Evolutionary conservation across 2,888 invertebrate genomes (phyloP).

Genomic region (Sclerodermus sp.): DNA sequence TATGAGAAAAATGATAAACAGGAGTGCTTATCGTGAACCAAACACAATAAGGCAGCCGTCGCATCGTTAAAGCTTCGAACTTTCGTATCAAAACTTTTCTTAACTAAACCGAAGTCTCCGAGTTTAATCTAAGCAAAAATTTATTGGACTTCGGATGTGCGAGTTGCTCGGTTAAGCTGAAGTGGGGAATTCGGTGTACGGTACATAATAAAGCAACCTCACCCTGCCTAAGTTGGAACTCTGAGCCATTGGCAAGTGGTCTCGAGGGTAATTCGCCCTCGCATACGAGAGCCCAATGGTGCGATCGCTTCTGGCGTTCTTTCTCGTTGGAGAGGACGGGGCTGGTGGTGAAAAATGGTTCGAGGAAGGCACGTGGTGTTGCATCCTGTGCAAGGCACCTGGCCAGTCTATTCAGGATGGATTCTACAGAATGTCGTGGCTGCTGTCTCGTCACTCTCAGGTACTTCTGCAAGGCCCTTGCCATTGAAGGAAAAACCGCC

Average conservation of each 20-base stretch:
- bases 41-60: neutral
- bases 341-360: slow-evolving; percentile 85
- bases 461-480: slow-evolving; percentile 94
- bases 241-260: slow-evolving; percentile 78
- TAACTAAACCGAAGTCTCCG: slow-evolving; percentile 84
- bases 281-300: slow-evolving; percentile 95
- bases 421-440: slow-evolving; percentile 92
- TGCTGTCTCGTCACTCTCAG: slow-evolving; percentile 94
- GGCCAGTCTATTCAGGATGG: slow-evolving; percentile 87
- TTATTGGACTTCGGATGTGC: slow-evolving; percentile 95
- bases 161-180: slow-evolving; percentile 93
- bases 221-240: slow-evolving; percentile 90
- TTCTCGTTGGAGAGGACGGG: slow-evolving; percentile 85
- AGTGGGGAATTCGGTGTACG: slow-evolving; percentile 85
- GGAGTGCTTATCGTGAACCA: neutral
- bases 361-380: slow-evolving; percentile 92
- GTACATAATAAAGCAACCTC: slow-evolving; percentile 90
- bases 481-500: slow-evolving; percentile 96
- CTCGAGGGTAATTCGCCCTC: slow-evolving; percentile 84
- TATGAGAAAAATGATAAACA: neutral
- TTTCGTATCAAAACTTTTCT: slow-evolving; percentile 3
- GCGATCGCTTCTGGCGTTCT: slow-evolving; percentile 74
- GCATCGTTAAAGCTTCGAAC: neutral
- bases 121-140: slow-evolving; percentile 90
- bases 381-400: slow-evolving; percentile 91